Conservation (phyloP, 1,140 invertebrate species). For the Artemia franciscana region DNA sequence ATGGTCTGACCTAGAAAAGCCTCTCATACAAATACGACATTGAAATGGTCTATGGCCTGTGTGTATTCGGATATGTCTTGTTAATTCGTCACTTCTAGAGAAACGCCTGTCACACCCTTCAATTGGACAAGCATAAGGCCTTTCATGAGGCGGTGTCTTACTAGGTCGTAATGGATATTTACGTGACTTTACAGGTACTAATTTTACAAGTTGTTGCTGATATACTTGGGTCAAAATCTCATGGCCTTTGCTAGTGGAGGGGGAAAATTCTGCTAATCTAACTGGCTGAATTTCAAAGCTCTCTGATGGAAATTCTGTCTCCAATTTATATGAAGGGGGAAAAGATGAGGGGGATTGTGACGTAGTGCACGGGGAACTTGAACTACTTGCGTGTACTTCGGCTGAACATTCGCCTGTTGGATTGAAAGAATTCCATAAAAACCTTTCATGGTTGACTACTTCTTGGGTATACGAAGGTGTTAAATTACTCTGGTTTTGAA, state of each 20-base stretch:
- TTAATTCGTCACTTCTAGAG: slow-evolving; percentile 90
- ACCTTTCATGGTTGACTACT: not conserved
- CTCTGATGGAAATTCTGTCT: not conserved
- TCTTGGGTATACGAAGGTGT: not conserved
- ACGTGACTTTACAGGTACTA: slow-evolving; percentile 75
- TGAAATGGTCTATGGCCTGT: slow-evolving; percentile 98
- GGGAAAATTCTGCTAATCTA: slow-evolving; percentile 72
- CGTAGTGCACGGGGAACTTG: not conserved
- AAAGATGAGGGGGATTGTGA: not conserved
- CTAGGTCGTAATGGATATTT: slow-evolving; percentile 90
- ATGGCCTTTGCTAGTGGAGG: slow-evolving; percentile 77
- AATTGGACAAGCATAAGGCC: slow-evolving; percentile 93
- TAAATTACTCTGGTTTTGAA: not conserved
- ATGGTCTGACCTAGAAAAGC: slow-evolving; percentile 88
- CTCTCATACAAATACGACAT: slow-evolving; percentile 93
- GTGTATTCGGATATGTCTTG: slow-evolving; percentile 92
- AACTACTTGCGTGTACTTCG: not conserved
- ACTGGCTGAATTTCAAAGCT: slow-evolving; percentile 22
- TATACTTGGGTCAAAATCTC: slow-evolving; percentile 74
- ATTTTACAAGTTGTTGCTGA: slow-evolving; percentile 55
- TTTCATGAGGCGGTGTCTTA: slow-evolving; percentile 90
- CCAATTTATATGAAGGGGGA: not conserved
- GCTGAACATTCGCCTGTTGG: not conserved
- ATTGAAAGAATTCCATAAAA: not conserved
- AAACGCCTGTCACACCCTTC: slow-evolving; percentile 90